Evolutionary conservation across 2,888 invertebrate genomes (phyloP), one percentile per base, ranked within the genome.

Genomic region (Byasa hedistus): DNA sequence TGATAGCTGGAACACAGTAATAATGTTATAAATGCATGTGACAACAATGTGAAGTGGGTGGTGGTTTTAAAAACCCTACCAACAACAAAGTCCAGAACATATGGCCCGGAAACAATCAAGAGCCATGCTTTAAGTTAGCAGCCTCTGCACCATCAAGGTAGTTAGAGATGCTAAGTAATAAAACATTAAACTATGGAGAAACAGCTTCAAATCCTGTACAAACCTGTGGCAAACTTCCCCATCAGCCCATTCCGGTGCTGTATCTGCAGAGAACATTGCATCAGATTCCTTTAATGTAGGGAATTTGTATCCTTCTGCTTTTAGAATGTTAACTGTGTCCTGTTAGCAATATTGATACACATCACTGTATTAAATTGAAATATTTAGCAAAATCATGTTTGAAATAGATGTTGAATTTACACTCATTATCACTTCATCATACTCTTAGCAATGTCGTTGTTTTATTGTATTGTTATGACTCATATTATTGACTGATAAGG

Each of bases 221-320:
- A 72, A 90, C 92, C 92, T 95, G 89, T 98, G 97, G 79, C 99
- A 99, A 15, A 95, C 96, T 79, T 97, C 96, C 21, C 98, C 98
- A 81, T 99, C 99, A 3, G 96, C 96, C 99, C 99, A 99, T 79
- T 98, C 97, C 0, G 99, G 99, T 17, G 99, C 99, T 27, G 96
- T 96, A 82, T 99, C 98, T 5, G 99, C 97, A 66, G 95, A 95
- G 86, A 99, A 99, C 99, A 99, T 99, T 52, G 99, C 99, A 89
- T 99, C 99, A 66, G 98, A 97, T 89, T 99, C 99, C 80, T 97
- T 96, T 64, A 98, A 86, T 51, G 94, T 92, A 0, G 98, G 98
- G 83, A 99, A 98, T 74, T 95, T 95, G 85, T 95, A 96, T 48
- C 98, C 98, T 92, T 99, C 98, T 57, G 97, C 94, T 90, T 98